phyloP scores from a whole-genome alignment of 2,888 invertebrate species.

The Choreutis nemorana region DNA sequence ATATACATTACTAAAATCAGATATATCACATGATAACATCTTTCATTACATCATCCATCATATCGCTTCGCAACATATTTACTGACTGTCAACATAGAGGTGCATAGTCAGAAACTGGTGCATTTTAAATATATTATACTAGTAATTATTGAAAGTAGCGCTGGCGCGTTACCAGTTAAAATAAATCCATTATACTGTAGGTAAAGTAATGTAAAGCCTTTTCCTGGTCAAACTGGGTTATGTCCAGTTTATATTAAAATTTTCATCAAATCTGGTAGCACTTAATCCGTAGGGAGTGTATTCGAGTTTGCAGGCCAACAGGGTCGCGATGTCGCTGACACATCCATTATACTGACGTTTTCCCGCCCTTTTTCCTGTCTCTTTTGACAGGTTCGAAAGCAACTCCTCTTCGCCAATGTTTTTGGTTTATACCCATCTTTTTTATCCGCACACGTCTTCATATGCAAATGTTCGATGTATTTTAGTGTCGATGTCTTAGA shows the following conservation, averaged over 20 bases:
- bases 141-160: too few species aligned
- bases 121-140: too few species aligned
- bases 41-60: conserved; percentile 59
- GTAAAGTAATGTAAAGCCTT: too few species aligned
- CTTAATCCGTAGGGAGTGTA: conserved; percentile 46
- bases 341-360: conserved; percentile 64
- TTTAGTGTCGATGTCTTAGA: too few species aligned
- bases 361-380: conserved; percentile 63
- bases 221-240: conserved; percentile 9
- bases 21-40: conserved; percentile 38
- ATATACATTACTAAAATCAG: conserved; percentile 24
- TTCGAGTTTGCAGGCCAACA: conserved; percentile 38
- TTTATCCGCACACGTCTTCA: too few species aligned
- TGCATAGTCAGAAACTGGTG: too few species aligned
- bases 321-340: conserved; percentile 56
- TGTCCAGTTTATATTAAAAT: conserved; percentile 20
- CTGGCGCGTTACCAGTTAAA: conserved; percentile 7
- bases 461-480: too few species aligned
- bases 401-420: conserved; percentile 54
- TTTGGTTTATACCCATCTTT: too few species aligned
- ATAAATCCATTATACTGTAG: conserved; percentile 6
- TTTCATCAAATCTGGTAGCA: conserved; percentile 33
- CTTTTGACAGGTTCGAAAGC: conserved; percentile 62
- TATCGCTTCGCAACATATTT: too few species aligned
- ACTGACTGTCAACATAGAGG: conserved; percentile 56